Base-by-base conservation (phyloP, 92 coral and sea anemone genomes). In the Palythoa caribaeorum region DNA sequence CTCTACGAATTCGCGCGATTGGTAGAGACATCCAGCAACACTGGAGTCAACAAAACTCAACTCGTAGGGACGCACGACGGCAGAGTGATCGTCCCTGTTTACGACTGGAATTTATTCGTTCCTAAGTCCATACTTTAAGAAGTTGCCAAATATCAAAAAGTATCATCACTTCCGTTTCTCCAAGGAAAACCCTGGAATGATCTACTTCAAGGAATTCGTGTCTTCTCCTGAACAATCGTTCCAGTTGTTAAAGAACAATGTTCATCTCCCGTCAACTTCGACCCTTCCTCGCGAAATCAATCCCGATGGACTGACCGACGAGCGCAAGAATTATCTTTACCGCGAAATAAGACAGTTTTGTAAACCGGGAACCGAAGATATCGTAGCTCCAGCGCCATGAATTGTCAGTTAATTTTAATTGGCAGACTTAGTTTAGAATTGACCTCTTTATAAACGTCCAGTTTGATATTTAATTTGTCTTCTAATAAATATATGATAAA, bases 291-390 rank as follows among this genome's bases (percentile, higher is more conserved):
- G 77, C 38, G 37, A 14, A 50, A 35, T 83, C 62, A 83, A 69
- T 38, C 63, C 87, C 38, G 60, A 83, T 37, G 77, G 77, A 28
- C 86, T 80, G 40, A 80, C 71, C 11, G 86, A 80, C 73, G 52
- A 80, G 60, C 51, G 48, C 62, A 80, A 60, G 86, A 80, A 80
- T 74, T 80, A 80, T 40, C 75, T 80, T 80, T 62, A 80, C 74
- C 73, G 86, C n/a, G 51, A 80, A 40, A 80, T 80, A 13, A 62
- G 19, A 15, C 66, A 59, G 66, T 59, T 59, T 59, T 59, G 66
- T 59, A 59, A 59, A 59, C 66, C 66, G 74, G 84, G 84, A 39
- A 79, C 84, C 48, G 72, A 79, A 21, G 10, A 79, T 19, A 44
- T 79, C 70, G 44, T 59, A 59, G 17, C 66, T 59, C 66, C 21